Conservation (phyloP, 2,797 vertebrate genomes). For the Amniataba percoides region DNA sequence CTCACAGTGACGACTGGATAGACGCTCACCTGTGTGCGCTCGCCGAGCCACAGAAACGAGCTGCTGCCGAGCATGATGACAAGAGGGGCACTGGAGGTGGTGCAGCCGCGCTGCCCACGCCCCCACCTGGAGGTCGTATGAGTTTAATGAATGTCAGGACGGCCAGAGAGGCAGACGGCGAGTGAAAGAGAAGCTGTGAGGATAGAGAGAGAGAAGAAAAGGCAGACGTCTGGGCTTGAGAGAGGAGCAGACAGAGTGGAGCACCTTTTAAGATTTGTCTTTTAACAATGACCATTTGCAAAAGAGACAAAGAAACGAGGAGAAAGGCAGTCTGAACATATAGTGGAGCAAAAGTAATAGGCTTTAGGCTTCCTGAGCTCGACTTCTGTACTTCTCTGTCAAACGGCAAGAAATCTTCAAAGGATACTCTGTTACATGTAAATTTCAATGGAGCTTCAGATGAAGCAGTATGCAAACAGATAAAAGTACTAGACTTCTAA, state of each 20-base stretch:
- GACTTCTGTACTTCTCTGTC: conserved; percentile 57
- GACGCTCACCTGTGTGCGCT: conserved; percentile 73
- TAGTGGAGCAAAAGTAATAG: conserved; percentile 29
- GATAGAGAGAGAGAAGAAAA: conserved; percentile 4
- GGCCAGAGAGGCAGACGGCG: conserved; percentile 3
- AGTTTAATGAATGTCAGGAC: conserved; percentile 77
- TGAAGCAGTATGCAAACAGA: conserved; percentile 56
- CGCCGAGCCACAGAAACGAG: conserved; percentile 69
- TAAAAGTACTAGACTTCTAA: conserved; percentile 69
- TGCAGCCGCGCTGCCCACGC: conserved; percentile 36
- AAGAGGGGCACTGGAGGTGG: conserved; percentile 67
- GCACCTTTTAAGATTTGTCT: conserved; percentile 50
- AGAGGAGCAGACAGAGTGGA: conserved; percentile 41
- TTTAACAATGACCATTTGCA: conserved; percentile 63
- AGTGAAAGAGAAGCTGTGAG: conserved; percentile 35
- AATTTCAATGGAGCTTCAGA: conserved; percentile 60
- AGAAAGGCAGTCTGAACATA: conserved; percentile 36
- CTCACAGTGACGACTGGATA: conserved; percentile 56
- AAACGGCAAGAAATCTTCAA: conserved; percentile 63
- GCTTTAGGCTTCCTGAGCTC: conserved; percentile 42
- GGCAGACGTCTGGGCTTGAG: conserved; percentile 54
- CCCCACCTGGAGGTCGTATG: conserved; percentile 63
- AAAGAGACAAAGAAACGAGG: conserved; percentile 25
- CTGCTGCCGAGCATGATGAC: conserved; percentile 67
- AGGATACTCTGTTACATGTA: conserved; percentile 47